Evolutionary conservation across 2,797 vertebrate genomes (phyloP), one percentile per base, ranked within the genome.

Genomic region (Percopsis omiscomaycus): DNA sequence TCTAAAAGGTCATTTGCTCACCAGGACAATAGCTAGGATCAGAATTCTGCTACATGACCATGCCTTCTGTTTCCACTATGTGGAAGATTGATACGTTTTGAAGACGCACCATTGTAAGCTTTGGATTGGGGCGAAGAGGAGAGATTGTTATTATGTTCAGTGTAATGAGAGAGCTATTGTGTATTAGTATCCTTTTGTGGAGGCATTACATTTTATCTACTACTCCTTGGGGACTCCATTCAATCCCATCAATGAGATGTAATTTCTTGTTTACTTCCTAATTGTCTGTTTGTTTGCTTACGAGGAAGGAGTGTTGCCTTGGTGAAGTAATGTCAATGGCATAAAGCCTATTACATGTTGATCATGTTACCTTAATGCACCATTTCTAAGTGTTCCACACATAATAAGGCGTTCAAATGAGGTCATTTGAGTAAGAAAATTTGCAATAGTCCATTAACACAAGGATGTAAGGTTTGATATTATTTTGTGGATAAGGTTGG

Each of bases 161-260:
- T 81, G 79, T 81, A 83, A 88, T 87, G 78, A 86, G 69, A 66
- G 79, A 77, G 84, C 59, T 13, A 27, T 22, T 30, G 16, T 68
- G 67, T 75, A 65, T 76, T 88, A 84, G 81, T 81, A 85, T 82
- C 73, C 73, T 79, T 85, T 83, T 71, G 71, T 75, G 76, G 76
- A 80, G 74, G 77, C 55, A 9, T 78, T 76, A 82, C 66, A 77
- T 84, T 84, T 83, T 79, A 79, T 75, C 67, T 82, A 74, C 61
- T 75, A 63, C 69, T 83, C 81, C 70, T 58, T 42, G 12, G 81
- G 83, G 85, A 86, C 55, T 78, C 76, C 62, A 69, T 80, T 86
- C 71, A 81, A 53, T 11, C 55, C 59, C 73, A 70, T 87, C 80
- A 82, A 59, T 78, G 75, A 84, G 74, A 42, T 64, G 54, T 86